A percentile compares a stretch with the other conserved stretches of the same genome.
Evolutionary conservation across 2,888 invertebrate genomes (phyloP).

Genomic region (Agrotis clavis): DNA sequence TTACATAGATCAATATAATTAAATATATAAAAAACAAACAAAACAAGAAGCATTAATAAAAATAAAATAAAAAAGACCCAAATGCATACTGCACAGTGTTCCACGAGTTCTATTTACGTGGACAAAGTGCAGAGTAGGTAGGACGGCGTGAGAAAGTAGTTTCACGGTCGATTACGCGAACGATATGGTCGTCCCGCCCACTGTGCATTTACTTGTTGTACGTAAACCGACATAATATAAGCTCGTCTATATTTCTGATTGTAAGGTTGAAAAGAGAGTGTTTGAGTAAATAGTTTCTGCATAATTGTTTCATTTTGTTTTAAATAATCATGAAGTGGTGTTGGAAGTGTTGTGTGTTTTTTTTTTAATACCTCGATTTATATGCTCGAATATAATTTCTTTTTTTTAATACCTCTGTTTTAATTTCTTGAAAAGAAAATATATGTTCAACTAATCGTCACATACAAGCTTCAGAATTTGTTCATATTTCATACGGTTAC

Average conservation of each 20-base stretch:
- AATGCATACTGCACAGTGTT: slow-evolving; percentile 23
- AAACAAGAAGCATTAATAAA: neutral
- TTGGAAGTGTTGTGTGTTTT: no score
- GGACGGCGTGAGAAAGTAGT: slow-evolving; percentile 65
- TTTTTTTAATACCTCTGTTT: neutral
- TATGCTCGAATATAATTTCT: neutral
- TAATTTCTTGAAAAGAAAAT: neutral
- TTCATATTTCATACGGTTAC: no score
- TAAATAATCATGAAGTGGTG: neutral
- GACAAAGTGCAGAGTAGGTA: slow-evolving; percentile 42
- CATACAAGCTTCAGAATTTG: no score
- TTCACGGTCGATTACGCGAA: slow-evolving; percentile 64
- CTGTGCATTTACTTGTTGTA: slow-evolving; percentile 27
- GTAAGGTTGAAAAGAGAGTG: slow-evolving; percentile 38
- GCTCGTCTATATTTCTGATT: slow-evolving; percentile 30
- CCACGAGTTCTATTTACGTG: slow-evolving; percentile 32
- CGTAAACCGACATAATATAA: slow-evolving; percentile 41
- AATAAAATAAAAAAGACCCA: neutral
- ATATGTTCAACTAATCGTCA: no score
- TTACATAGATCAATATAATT: no score
- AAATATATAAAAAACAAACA: neutral
- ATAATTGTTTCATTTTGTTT: neutral
- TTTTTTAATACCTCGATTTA: neutral
- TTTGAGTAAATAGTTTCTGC: slow-evolving; percentile 9
- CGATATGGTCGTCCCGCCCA: slow-evolving; percentile 58